These are phyloP conservation scores for Vollenhovia emeryi DNA, from an alignment of 1,140 invertebrate species.

Conservation along the genomic window DNA sequence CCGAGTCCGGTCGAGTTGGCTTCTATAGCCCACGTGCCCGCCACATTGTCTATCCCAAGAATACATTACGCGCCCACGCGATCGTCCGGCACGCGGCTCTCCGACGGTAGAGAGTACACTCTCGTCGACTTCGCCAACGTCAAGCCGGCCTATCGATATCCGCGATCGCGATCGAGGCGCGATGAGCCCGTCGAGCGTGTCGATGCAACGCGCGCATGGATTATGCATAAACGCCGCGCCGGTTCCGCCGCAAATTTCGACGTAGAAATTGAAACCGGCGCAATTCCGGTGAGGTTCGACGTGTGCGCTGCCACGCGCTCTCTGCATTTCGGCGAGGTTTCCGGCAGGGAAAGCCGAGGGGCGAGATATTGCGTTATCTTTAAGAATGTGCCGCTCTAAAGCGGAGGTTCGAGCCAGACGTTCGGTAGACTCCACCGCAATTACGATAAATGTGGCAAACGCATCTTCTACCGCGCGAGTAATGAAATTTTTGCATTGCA, in stretches of 20 bases:
- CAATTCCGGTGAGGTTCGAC: neutral
- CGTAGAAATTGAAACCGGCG: neutral
- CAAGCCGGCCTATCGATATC: slow-evolving; percentile 51
- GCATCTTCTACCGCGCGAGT: neutral
- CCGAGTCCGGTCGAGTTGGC: slow-evolving; percentile 78
- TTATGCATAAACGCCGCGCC: slow-evolving; percentile 27
- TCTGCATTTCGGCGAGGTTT: neutral
- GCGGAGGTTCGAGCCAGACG: neutral
- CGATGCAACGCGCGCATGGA: slow-evolving; percentile 53
- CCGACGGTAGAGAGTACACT: slow-evolving; percentile 27
- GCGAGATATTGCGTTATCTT: neutral
- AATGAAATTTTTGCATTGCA: neutral
- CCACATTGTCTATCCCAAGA: slow-evolving; percentile 83
- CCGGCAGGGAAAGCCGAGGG: neutral
- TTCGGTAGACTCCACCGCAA: neutral
- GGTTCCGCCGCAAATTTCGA: slow-evolving; percentile 10
- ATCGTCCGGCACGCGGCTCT: slow-evolving; percentile 57
- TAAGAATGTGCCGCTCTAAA: neutral
- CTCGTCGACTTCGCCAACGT: slow-evolving; percentile 40
- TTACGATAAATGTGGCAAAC: neutral
- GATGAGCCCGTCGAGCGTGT: slow-evolving; percentile 57
- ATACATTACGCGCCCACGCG: slow-evolving; percentile 83
- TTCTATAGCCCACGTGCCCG: slow-evolving; percentile 81
- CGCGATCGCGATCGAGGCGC: slow-evolving; percentile 56
- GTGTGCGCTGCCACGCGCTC: no score